These are phyloP conservation scores for Mola mola DNA, from an alignment of 2,113 vertebrate species.

Conservation along the genomic window DNA sequence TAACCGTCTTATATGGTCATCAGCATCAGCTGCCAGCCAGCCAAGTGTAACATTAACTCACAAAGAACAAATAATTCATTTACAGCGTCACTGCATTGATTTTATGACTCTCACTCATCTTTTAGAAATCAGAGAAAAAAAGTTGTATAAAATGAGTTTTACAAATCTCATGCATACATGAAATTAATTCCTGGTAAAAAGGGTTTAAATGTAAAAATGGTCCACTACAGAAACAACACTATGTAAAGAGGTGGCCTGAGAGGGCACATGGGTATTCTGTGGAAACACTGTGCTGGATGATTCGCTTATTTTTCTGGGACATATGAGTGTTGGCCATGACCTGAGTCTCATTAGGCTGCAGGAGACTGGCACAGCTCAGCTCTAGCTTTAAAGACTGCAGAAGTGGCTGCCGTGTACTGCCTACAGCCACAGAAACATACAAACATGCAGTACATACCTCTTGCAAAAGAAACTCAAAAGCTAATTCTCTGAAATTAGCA, in stretches of 20 bases:
- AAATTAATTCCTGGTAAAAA: too few species aligned
- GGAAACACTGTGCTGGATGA: slow-evolving; percentile 39
- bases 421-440: slow-evolving; percentile 28
- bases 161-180: too few species aligned
- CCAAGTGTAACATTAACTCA: background rate
- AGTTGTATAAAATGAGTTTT: too few species aligned
- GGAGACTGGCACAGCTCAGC: slow-evolving; percentile 63
- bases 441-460: background rate
- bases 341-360: slow-evolving; percentile 65
- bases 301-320: background rate
- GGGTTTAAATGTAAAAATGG: too few species aligned
- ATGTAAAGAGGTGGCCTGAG: slow-evolving; percentile 45
- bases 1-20: too few species aligned
- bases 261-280: slow-evolving; percentile 51
- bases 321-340: slow-evolving; percentile 57
- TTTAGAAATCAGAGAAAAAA: too few species aligned
- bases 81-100: too few species aligned
- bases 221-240: too few species aligned
- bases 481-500: background rate
- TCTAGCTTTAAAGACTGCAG: slow-evolving; percentile 69
- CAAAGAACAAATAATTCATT: background rate
- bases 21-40: too few species aligned
- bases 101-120: too few species aligned
- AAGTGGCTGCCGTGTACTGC: slow-evolving; percentile 67
- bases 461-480: background rate